Base-by-base conservation (phyloP, 2,888 invertebrate genomes). In the Tubulanus polymorphus region DNA sequence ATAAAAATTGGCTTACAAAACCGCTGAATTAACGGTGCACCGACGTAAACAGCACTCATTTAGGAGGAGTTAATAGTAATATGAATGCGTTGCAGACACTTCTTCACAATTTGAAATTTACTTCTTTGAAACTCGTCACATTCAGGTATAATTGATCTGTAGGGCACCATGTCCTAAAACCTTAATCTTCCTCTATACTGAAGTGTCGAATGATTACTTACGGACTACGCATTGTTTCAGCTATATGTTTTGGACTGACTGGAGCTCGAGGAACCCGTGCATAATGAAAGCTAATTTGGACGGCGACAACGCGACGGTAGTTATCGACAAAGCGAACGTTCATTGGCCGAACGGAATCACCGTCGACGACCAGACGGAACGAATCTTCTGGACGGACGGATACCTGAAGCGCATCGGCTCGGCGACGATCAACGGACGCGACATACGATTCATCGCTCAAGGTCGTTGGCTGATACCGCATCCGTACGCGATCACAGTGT, bases 341-440 rank as follows among this genome's bases (percentile, higher is more conserved):
- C 85, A 87, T 63, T 91, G 91, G 91, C 92, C 92, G 0, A 92
- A 91, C 74, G 91, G 91, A 18, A 87, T 91, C 54, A 87, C 92
- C 0, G 85, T 93, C 27, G 93, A 93, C 79, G 87, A 87, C 68
- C 87, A 88, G 70, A 85, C 88, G 0, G 88, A 90, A 67, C 82
- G 87, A 48, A 86, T 93, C 51, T 93, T 90, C 74, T 92, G 91
- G 90, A 91, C 90, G 0, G 92, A 93, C 71, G 92, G 91, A 0
- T 84, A 85, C 70, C 84, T 86, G 63, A 89, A 92, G 77, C 88
- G 88, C 71, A 90, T 93, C 51, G 88, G 87, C 0, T 88, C 88
- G 32, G 84, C 88, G 0, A 87, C 89, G 74, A 79, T 89, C 45
- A 83, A 89, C 65, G 91, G 91, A 0, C 81, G 81, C 37, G 74